A percentile compares a stretch with the other conserved stretches of the same genome.
Conservation (phyloP, 2,113 vertebrate genomes). For the Scalopus aquaticus region DNA sequence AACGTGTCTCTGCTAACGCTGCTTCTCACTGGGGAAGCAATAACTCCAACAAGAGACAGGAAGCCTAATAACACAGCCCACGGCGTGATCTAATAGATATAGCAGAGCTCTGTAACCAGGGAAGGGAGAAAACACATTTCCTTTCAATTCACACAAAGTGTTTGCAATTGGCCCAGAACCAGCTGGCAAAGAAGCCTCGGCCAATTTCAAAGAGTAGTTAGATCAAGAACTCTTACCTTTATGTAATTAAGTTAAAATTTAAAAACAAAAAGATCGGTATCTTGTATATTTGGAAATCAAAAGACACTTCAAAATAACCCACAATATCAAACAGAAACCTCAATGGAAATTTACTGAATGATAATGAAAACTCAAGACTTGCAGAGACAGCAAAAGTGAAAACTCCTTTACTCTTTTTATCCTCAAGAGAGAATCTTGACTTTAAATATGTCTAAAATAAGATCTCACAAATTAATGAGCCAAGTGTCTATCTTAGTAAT, state of each 20-base stretch:
- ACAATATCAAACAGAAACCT: slow-evolving; percentile 48
- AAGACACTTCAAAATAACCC: slow-evolving; percentile 21
- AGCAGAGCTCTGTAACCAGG: not conserved
- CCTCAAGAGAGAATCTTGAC: slow-evolving; percentile 3
- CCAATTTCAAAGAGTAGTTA: not conserved
- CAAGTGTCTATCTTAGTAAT: not conserved
- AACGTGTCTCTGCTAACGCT: accelerated
- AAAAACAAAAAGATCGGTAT: slow-evolving; percentile 13
- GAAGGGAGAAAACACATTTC: not conserved
- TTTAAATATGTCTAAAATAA: slow-evolving; percentile 29
- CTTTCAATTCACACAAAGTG: not conserved
- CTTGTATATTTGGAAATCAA: slow-evolving; percentile 30
- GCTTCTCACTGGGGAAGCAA: not conserved
- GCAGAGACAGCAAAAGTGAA: slow-evolving; percentile 30
- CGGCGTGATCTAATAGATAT: not conserved
- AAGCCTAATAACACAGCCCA: not conserved
- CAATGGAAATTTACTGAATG: slow-evolving; percentile 67
- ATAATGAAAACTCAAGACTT: slow-evolving; percentile 36
- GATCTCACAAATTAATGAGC: not conserved
- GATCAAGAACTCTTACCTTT: not conserved
- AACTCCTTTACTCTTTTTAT: slow-evolving; percentile 32
- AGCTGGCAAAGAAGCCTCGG: not conserved
- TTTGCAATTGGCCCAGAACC: not conserved
- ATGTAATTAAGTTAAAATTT: slow-evolving; percentile 9
- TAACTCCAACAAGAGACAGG: not conserved